These are phyloP conservation scores for Jordanella pulchra DNA, from an alignment of 2,797 vertebrate genomes.

Conservation along the genomic window DNA sequence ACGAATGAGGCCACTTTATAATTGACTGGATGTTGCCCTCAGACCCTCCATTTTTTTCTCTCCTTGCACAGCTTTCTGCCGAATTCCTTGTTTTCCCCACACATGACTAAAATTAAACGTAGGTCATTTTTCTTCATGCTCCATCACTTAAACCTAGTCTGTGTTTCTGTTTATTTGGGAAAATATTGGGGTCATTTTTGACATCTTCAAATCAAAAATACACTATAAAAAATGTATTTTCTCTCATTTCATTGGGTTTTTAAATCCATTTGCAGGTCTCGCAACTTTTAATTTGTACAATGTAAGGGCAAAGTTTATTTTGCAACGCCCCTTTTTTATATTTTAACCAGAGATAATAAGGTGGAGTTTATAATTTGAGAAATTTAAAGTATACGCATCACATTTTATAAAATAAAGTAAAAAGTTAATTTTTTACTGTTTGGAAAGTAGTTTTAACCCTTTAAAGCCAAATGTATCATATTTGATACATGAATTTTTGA, in stretches of 20 bases:
- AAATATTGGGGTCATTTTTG: background rate
- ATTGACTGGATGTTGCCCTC: background rate
- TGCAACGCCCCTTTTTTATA: too few relatives aligned
- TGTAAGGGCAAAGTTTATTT: background rate
- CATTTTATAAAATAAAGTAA: too few relatives aligned
- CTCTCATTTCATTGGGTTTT: background rate
- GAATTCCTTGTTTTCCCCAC: background rate
- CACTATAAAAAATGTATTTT: too few relatives aligned
- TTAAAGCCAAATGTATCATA: too few relatives aligned
- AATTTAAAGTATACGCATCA: too few relatives aligned
- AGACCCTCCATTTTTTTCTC: constrained; percentile 1
- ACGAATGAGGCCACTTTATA: constrained; percentile 14
- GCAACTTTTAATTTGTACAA: too few relatives aligned
- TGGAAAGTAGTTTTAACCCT: too few relatives aligned
- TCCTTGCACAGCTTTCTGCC: background rate
- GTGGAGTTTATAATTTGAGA: too few relatives aligned
- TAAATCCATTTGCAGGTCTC: too few relatives aligned
- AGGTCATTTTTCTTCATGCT: background rate
- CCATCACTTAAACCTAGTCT: background rate
- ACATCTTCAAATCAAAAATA: background rate
- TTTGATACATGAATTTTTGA: too few relatives aligned
- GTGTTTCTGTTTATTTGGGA: background rate
- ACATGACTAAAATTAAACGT: background rate
- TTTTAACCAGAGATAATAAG: too few relatives aligned
- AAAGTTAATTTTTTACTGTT: too few relatives aligned